Base-by-base conservation (phyloP, 2,797 vertebrate species). In the Hippopotamyrus pictus region DNA sequence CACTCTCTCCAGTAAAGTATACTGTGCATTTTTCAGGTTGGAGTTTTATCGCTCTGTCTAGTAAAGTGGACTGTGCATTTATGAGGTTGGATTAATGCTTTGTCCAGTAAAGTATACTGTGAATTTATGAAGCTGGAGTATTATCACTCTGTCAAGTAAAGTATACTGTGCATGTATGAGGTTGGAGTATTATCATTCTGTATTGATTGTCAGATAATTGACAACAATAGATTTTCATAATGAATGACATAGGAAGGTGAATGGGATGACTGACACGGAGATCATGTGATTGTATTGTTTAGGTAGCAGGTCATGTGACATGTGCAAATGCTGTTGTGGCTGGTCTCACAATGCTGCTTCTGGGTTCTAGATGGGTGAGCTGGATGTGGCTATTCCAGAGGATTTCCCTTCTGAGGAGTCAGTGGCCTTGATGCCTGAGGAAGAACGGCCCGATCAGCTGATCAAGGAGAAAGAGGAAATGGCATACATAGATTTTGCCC, bases 311-410 rank as follows among this genome's bases (percentile, higher is more conserved):
- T 29, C 62, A 12, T 33, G 62, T 69, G 62, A 69, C 62, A 69
- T 69, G 29, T 33, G 25, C 62, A 33, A 69, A 69, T 69, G 62
- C 29, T 53, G 50, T 50, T 25, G n/a, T 54, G 11, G 11, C 44
- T n/a, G 14, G 41, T 17, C 25, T 89, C 33, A 86, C 48, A 48
- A 11, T 84, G 59, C 44, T 87, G 59, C 3, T 91, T 0, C 17
- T 3, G 90, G 22, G 12, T 87, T 90, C 1, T 90, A 95, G 95
- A 53, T 88, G 29, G 90, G 57, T 59, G 44, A 84, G 22, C 84
- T 89, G 33, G 84, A 51, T 76, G 44, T 51, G 25, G 46, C 51
- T 44, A 22, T 12, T 3, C 41, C 1, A 57, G 62, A 37, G 50
- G 62, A 76, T 11, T 19, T 12, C 17, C 29, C 37, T 29, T 29